Conservation (phyloP, 64 coral and sea anemone genomes). For the Hydrozoanthus tunicans region DNA sequence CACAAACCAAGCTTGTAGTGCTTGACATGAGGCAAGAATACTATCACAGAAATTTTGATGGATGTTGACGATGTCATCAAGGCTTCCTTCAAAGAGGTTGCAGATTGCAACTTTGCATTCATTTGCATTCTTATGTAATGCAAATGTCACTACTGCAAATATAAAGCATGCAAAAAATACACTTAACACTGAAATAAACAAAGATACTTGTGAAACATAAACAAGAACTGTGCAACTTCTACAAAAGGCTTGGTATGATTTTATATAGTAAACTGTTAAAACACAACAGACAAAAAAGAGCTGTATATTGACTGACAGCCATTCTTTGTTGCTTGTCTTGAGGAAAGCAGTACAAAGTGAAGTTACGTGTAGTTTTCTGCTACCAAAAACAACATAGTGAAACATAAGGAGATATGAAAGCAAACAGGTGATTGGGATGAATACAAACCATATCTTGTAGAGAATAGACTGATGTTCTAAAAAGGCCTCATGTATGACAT, state of each 20-base stretch:
- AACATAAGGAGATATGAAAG: constrained; percentile 6
- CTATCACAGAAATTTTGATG: constrained; percentile 16
- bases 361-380: background rate
- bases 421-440: background rate
- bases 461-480: too few species aligned
- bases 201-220: background rate
- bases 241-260: background rate
- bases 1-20: constrained; percentile 13
- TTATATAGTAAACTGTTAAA: background rate
- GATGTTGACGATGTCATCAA: background rate
- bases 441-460: background rate
- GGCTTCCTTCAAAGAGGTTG: constrained; percentile 18
- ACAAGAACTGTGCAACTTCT: background rate
- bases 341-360: background rate
- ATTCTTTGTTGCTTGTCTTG: constrained; percentile 3
- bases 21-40: background rate
- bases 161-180: background rate
- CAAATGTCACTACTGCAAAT: background rate
- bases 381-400: background rate
- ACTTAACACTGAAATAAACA: background rate
- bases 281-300: background rate
- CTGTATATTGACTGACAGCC: background rate
- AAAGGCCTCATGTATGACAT: background rate
- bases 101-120: background rate
- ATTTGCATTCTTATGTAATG: background rate